Evolutionary conservation across 2,888 invertebrate genomes (phyloP).

Genomic region (Ligdia adustata): DNA sequence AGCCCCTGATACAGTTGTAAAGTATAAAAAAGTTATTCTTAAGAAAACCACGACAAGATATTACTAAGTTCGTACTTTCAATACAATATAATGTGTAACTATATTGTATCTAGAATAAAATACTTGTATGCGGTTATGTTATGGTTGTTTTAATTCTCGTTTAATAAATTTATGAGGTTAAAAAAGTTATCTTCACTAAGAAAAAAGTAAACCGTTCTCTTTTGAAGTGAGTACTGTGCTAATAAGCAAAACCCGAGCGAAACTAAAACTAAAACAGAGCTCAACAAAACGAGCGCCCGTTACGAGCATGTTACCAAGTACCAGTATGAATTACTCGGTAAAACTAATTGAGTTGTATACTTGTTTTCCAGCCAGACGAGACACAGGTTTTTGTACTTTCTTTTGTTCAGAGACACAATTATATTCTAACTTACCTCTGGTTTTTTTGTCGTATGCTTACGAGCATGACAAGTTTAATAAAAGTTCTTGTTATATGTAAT

Average conservation of each 20-base stretch:
- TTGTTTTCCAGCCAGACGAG: constrained; percentile 6
- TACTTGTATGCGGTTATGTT: too few relatives aligned
- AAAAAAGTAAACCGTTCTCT: too few relatives aligned
- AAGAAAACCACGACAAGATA: too few relatives aligned
- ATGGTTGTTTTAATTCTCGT: too few relatives aligned
- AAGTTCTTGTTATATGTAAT: too few relatives aligned
- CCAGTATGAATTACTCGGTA: constrained; percentile 11
- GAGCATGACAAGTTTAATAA: too few relatives aligned
- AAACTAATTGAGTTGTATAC: constrained; percentile 16
- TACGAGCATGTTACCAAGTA: not conserved
- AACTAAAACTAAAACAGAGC: constrained; percentile 5
- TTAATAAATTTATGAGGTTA: too few relatives aligned
- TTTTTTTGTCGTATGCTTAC: not conserved
- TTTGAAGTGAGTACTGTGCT: too few relatives aligned
- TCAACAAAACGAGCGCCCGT: not conserved
- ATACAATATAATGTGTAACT: too few relatives aligned
- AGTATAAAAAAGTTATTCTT: constrained; percentile 5
- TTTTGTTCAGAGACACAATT: constrained; percentile 7
- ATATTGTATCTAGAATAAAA: too few relatives aligned
- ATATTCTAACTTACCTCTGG: not conserved
- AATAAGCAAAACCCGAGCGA: constrained; percentile 5
- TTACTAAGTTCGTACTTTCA: too few relatives aligned
- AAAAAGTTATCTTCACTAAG: too few relatives aligned
- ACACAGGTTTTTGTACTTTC: constrained; percentile 9
- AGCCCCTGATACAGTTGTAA: constrained; percentile 1